These are phyloP conservation scores for Plagodis dolabraria DNA, from an alignment of 2,888 invertebrate species.

Conservation along the genomic window DNA sequence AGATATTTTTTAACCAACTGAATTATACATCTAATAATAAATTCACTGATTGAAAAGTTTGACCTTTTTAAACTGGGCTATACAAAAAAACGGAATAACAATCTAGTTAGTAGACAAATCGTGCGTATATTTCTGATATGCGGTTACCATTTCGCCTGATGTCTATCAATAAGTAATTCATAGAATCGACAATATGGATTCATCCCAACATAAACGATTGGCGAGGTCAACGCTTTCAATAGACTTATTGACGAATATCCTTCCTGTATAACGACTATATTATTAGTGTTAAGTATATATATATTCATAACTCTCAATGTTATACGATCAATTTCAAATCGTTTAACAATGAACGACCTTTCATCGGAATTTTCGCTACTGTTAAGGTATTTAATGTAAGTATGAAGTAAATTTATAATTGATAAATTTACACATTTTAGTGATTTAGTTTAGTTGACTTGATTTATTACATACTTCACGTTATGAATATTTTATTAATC, in stretches of 20 bases:
- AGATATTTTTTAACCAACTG: no score
- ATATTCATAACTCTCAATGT: slow-evolving; percentile 46
- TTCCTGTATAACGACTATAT: slow-evolving; percentile 39
- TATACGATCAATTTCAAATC: slow-evolving; percentile 51
- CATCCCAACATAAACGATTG: slow-evolving; percentile 26
- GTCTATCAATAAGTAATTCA: slow-evolving; percentile 33
- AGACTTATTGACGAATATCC: slow-evolving; percentile 30
- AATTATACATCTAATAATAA: background rate
- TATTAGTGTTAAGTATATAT: background rate
- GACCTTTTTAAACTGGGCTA: slow-evolving; percentile 9
- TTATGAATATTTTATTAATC: background rate
- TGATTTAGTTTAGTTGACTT: no score
- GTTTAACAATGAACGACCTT: slow-evolving; percentile 66
- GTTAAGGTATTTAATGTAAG: slow-evolving; percentile 33
- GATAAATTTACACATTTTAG: slow-evolving; percentile 49
- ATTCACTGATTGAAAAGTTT: slow-evolving; percentile 7
- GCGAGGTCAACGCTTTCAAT: slow-evolving; percentile 40
- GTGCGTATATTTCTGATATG: slow-evolving; percentile 23
- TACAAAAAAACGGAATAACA: no score
- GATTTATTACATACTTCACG: no score
- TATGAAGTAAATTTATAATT: slow-evolving; percentile 43
- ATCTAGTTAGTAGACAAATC: slow-evolving; percentile 6
- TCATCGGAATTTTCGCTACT: slow-evolving; percentile 50
- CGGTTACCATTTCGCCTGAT: slow-evolving; percentile 26
- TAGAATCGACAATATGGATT: slow-evolving; percentile 31